Base-by-base conservation (phyloP, 2,113 vertebrate genomes). In the Gymnorhina tibicen region DNA sequence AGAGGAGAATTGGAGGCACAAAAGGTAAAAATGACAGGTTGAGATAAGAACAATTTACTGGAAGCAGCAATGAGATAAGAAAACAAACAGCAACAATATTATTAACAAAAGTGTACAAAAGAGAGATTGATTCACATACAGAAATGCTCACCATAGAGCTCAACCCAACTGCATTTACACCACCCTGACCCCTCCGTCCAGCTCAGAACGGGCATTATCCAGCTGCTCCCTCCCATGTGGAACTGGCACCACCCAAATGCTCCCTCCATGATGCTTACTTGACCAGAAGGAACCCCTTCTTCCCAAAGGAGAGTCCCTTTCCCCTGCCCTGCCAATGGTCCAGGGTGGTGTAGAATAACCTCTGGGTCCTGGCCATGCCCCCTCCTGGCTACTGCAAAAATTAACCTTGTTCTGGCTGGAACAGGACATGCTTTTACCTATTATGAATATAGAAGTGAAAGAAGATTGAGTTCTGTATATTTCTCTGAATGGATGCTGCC, bases 11-110 rank as follows among this genome's bases (percentile, higher is more conserved):
- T 42, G 7, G 63, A 63, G 22, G 21, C 26, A 42, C 17, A 60
- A 62, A 90, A 63, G 10, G 8, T 52, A 23, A 62, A 68, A 60
- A 35, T 33, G 32, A 27, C 0, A 0, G 11, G 8, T 37, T 69
- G 55, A 69, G 21, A 14, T 55, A 55, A 47, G 41, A 90, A 4
- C 12, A 20, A 19, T 69, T 55, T 69, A 23, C n/a, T 62, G n/a
- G 63, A 76, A 76, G 15, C 30, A 42, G 41, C 55, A 69, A 11
- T 35, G n/a, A 62, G 35, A 23, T 35, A 84, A 55, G 21, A 55
- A 16, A 68, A 42, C 22, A 32, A 76, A 62, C 41, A 49, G 30
- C 41, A 56, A 9, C 35, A 27, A 3, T 55, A 26, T 62, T 32
- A 47, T 12, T 49, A 35, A 62, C 14, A 37, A 23, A 69, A 42